Evolutionary conservation across 2,797 vertebrate genomes (phyloP).

Genomic region (Tragopan temminckii): DNA sequence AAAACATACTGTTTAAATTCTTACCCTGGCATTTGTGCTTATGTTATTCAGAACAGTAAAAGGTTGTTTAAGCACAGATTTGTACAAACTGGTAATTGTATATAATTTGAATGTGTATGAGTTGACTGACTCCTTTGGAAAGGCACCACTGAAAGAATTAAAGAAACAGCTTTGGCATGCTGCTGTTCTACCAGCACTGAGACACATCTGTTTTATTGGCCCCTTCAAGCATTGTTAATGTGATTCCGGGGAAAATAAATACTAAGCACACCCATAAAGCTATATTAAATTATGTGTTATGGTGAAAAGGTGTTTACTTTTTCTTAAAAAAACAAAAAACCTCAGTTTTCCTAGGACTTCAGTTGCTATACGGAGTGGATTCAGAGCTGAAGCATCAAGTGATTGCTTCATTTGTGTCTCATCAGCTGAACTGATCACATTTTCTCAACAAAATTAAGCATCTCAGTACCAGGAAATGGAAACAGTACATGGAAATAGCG

Average conservation of each 20-base stretch:
- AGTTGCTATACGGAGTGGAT: neutral
- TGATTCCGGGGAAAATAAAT: conserved; percentile 32
- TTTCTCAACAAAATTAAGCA: neutral
- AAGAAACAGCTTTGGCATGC: conserved; percentile 23
- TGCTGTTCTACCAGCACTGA: neutral
- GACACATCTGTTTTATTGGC: neutral
- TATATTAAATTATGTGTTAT: neutral
- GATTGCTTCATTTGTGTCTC: neutral
- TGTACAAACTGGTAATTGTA: neutral
- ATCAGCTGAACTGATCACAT: neutral
- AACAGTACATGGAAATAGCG: neutral
- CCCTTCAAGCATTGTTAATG: conserved; percentile 1
- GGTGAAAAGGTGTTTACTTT: neutral
- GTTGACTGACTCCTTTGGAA: neutral
- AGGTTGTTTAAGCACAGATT: conserved; percentile 18
- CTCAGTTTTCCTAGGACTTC: neutral
- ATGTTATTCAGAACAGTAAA: neutral
- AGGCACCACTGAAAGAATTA: neutral
- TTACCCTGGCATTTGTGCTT: neutral
- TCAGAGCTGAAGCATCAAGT: neutral
- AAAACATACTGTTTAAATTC: neutral
- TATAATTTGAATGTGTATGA: neutral
- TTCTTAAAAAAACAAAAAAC: neutral
- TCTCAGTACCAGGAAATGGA: neutral
- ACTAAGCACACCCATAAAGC: neutral